Evolutionary conservation across 1,140 invertebrate genomes (phyloP).

Genomic region (Galleria mellonella): DNA sequence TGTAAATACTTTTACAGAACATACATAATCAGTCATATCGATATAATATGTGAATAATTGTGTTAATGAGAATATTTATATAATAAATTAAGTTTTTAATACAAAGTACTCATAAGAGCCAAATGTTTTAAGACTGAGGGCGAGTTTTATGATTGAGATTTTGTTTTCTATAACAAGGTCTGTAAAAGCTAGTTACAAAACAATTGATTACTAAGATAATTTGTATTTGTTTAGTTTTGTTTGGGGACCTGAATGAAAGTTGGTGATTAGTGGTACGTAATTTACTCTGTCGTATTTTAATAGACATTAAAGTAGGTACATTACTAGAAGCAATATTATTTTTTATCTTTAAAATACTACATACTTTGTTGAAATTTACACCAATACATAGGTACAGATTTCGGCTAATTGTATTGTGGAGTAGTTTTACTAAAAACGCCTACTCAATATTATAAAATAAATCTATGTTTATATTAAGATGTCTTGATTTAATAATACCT

Average conservation of each 20-base stretch:
- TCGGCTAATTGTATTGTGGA: conserved; percentile 17
- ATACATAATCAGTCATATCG: conserved; percentile 13
- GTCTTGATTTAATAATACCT: conserved; percentile 40
- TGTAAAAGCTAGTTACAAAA: background rate
- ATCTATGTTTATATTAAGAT: conserved; percentile 47
- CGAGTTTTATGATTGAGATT: conserved; percentile 25
- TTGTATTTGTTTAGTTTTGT: too few species aligned
- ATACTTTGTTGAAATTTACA: conserved; percentile 4
- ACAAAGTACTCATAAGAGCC: conserved; percentile 62
- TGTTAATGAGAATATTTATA: conserved; percentile 22
- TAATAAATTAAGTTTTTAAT: conserved; percentile 33
- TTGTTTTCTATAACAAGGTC: background rate
- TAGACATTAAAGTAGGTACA: conserved; percentile 1
- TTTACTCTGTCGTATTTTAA: too few species aligned
- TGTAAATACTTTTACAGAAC: conserved; percentile 35
- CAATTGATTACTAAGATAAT: too few species aligned
- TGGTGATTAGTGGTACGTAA: too few species aligned
- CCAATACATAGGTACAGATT: background rate
- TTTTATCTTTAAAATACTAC: background rate
- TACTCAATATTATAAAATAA: conserved; percentile 50
- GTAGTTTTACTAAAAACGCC: conserved; percentile 25
- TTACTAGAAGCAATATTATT: conserved; percentile 6
- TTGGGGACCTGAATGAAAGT: too few species aligned
- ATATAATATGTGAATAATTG: conserved; percentile 22
- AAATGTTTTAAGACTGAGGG: conserved; percentile 71